phyloP scores from a whole-genome alignment of 2,113 vertebrate species.

The Eublepharis macularius region DNA sequence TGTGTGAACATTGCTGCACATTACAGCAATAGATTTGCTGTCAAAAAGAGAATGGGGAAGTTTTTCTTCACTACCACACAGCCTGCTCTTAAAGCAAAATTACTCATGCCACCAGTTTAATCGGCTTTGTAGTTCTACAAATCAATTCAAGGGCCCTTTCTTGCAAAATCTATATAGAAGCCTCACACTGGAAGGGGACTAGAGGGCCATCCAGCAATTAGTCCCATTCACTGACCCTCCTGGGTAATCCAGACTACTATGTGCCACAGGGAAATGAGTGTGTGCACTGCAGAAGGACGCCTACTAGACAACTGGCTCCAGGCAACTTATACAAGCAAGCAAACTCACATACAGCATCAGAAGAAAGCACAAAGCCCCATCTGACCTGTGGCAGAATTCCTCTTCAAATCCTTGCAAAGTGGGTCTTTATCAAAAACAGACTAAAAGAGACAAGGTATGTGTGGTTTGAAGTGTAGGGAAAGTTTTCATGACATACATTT shows the following conservation, averaged over 20 bases:
- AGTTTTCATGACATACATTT: not conserved
- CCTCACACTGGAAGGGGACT: not conserved
- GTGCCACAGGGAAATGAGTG: not conserved
- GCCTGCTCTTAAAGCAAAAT: constrained; percentile 48
- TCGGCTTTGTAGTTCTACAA: constrained; percentile 35
- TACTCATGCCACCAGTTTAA: constrained; percentile 37
- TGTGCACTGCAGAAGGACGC: not conserved
- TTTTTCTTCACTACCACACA: constrained; percentile 42
- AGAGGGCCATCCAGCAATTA: not conserved
- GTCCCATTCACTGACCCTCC: not conserved
- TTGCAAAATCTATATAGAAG: not conserved
- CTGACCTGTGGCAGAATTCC: not conserved
- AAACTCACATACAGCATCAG: no score
- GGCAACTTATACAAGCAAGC: not conserved
- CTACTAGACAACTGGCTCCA: not conserved
- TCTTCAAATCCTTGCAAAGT: not conserved
- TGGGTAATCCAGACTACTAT: not conserved
- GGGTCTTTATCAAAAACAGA: not conserved
- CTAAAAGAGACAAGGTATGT: not conserved
- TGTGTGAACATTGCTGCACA: constrained; percentile 49
- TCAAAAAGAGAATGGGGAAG: constrained; percentile 52
- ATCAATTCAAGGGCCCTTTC: not conserved
- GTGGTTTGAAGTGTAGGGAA: not conserved
- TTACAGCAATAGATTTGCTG: constrained; percentile 58
- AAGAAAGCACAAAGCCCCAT: not conserved